Percentiles rank a stretch among this genome's conserved stretches.
These are phyloP conservation scores for Sprattus sprattus DNA, from an alignment of 2,113 vertebrate genomes.

Conservation along the genomic window DNA sequence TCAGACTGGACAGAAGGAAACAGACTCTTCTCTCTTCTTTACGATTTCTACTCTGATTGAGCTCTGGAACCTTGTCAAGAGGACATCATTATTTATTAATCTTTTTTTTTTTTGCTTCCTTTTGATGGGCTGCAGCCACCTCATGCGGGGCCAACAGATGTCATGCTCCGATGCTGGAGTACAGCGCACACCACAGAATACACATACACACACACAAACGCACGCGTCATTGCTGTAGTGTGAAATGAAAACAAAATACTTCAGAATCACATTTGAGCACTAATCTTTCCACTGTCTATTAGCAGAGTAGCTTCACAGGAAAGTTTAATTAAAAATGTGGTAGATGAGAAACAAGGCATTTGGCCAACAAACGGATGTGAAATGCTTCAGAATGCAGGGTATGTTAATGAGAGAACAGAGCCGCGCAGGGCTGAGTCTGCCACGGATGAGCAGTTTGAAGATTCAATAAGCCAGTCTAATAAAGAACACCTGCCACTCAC, in stretches of 20 bases:
- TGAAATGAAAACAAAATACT: neutral
- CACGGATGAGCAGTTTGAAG: conserved; percentile 35
- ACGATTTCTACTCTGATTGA: neutral
- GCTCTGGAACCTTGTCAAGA: conserved; percentile 45
- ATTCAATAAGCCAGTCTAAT: conserved; percentile 57
- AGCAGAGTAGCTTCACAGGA: neutral
- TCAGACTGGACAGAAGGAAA: conserved; percentile 56
- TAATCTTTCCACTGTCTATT: neutral
- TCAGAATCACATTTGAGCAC: neutral
- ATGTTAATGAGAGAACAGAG: conserved; percentile 4
- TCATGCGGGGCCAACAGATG: conserved; percentile 48
- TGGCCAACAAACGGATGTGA: neutral
- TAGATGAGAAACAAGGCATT: neutral
- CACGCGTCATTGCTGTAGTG: neutral
- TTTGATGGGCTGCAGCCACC: conserved; percentile 22
- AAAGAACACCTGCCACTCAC: conserved; percentile 55
- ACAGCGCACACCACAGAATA: neutral
- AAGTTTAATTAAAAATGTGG: conserved; percentile 9
- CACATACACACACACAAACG: neutral
- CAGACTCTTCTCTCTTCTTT: conserved; percentile 30
- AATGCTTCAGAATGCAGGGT: neutral
- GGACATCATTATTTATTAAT: conserved; percentile 48
- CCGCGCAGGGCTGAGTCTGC: conserved; percentile 12
- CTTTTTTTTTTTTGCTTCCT: conserved; percentile 27
- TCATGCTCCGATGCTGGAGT: conserved; percentile 21